Conservation (phyloP, 1,140 invertebrate species). For the Tribolium castaneum region DNA sequence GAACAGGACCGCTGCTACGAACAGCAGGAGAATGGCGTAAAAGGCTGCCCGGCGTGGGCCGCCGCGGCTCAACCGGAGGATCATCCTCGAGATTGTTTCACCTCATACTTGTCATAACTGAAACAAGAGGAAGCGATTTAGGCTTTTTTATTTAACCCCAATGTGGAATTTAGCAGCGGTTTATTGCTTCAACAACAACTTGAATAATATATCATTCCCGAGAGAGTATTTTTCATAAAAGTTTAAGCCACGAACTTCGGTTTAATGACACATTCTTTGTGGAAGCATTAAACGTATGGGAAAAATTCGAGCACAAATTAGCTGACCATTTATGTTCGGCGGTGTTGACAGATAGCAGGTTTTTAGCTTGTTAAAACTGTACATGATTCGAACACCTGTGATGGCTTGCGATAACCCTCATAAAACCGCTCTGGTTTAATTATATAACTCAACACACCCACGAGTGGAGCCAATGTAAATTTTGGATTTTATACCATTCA, state of each 20-base stretch:
- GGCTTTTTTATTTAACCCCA: background rate
- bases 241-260: background rate
- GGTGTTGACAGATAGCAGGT: background rate
- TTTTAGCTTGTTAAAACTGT: background rate
- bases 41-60: slow-evolving; percentile 47
- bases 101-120: slow-evolving; percentile 32
- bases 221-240: background rate
- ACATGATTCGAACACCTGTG: background rate
- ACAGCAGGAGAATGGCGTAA: slow-evolving; percentile 48
- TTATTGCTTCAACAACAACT: background rate
- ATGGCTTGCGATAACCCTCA: background rate
- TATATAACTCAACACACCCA: background rate
- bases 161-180: background rate
- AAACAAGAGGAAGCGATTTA: slow-evolving; percentile 9
- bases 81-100: slow-evolving; percentile 44
- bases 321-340: background rate
- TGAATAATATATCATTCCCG: background rate
- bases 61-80: slow-evolving; percentile 47
- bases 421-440: background rate
- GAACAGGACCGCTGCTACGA: slow-evolving; percentile 48
- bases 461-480: background rate
- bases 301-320: too few relatives aligned
- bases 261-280: too few relatives aligned
- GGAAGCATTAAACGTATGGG: too few relatives aligned
- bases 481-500: background rate